phyloP scores from a whole-genome alignment of 2,113 vertebrate genomes.

The Tricholaema leucomelas region DNA sequence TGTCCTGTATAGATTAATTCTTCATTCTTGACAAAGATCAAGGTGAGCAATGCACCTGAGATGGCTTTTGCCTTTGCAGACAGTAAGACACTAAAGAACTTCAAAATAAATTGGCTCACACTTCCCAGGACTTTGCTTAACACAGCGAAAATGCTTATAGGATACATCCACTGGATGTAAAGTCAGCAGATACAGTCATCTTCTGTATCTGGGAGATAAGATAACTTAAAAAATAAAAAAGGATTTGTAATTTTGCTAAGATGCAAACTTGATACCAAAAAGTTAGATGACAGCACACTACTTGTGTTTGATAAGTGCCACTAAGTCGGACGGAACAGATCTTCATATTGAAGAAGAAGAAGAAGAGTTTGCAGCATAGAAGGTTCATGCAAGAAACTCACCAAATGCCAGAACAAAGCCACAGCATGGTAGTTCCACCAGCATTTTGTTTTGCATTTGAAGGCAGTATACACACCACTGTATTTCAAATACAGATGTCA shows the following conservation, averaged over 20 bases:
- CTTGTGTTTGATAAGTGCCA: not conserved
- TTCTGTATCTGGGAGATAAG: not conserved
- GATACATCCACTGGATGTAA: not conserved
- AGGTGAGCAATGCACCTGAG: not conserved
- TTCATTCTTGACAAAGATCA: not conserved
- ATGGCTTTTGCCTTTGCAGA: not conserved
- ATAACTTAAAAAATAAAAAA: not conserved
- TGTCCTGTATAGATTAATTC: not conserved
- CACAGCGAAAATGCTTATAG: not conserved
- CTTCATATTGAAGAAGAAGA: not conserved
- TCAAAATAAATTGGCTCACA: not conserved
- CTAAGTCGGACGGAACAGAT: not conserved
- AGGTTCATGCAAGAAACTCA: not conserved
- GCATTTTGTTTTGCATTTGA: not conserved
- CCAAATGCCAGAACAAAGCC: not conserved
- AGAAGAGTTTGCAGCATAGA: not conserved
- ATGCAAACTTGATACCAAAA: not conserved
- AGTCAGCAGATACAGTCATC: not conserved
- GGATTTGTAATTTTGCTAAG: not conserved
- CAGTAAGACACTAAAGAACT: not conserved
- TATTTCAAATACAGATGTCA: slow-evolving; percentile 29
- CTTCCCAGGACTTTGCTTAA: not conserved
- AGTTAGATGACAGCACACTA: not conserved
- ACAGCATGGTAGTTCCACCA: not conserved
- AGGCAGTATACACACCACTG: not conserved